Evolutionary conservation across 2,888 invertebrate species (phyloP).

Genomic region (Xylota sylvarum): DNA sequence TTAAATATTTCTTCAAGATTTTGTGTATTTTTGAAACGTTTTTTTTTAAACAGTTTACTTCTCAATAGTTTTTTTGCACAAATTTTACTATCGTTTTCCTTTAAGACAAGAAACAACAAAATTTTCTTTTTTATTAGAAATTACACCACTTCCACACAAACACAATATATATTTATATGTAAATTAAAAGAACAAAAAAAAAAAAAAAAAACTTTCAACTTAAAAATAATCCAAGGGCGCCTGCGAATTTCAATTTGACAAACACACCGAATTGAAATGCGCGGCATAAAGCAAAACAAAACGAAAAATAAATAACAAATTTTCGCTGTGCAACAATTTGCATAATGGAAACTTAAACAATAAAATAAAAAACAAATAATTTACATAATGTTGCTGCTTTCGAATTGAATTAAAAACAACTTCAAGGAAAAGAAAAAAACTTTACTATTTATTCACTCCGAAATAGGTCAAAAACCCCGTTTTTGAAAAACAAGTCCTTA

Average conservation of each 20-base stretch:
- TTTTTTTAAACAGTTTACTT: slow-evolving; percentile 21
- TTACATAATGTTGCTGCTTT: slow-evolving; percentile 49
- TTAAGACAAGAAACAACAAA: slow-evolving; percentile 17
- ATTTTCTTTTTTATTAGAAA: slow-evolving; percentile 8
- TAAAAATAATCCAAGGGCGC: slow-evolving; percentile 56
- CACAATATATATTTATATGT: not conserved
- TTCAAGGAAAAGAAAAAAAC: slow-evolving; percentile 54
- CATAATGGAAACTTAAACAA: slow-evolving; percentile 28
- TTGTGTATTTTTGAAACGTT: not conserved
- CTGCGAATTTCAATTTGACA: slow-evolving; percentile 58
- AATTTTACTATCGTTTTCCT: slow-evolving; percentile 22
- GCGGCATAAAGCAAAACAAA: slow-evolving; percentile 54
- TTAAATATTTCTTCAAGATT: not conserved
- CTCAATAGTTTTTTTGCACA: slow-evolving; percentile 13
- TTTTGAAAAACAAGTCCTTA: slow-evolving; percentile 47
- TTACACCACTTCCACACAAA: slow-evolving; percentile 41
- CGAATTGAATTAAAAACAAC: slow-evolving; percentile 78
- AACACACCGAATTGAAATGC: slow-evolving; percentile 61
- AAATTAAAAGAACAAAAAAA: not conserved
- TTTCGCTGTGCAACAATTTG: slow-evolving; percentile 59
- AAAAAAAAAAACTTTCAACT: slow-evolving; percentile 43
- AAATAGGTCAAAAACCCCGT: slow-evolving; percentile 60
- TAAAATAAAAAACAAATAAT: slow-evolving; percentile 19
- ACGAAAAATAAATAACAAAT: slow-evolving; percentile 16
- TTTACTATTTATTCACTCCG: slow-evolving; percentile 45